phyloP scores from a whole-genome alignment of 1,140 invertebrate species.

The Macrobrachium rosenbergii region DNA sequence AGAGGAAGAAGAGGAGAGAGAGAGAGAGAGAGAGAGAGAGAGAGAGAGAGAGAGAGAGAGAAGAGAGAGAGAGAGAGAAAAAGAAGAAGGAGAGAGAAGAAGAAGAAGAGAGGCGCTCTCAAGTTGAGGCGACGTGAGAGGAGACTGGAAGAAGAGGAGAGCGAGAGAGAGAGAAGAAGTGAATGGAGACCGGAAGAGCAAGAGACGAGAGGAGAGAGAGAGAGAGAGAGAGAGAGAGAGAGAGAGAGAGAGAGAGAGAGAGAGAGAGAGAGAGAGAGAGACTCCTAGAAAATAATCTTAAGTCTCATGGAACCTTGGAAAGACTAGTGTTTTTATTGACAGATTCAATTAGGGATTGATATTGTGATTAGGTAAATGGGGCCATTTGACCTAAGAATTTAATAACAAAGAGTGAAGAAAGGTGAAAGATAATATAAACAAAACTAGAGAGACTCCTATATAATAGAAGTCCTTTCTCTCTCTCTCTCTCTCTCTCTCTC shows the following conservation, averaged over 20 bases:
- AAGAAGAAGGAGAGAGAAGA: not conserved
- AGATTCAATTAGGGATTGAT: too few relatives aligned
- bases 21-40: constrained; percentile 19
- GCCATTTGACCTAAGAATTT: too few relatives aligned
- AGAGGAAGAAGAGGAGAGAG: constrained; percentile 5
- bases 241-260: not conserved
- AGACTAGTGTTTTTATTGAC: too few relatives aligned
- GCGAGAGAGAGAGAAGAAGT: too few relatives aligned
- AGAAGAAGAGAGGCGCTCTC: constrained; percentile 3
- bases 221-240: not conserved
- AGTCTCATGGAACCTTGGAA: not conserved
- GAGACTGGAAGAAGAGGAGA: not conserved
- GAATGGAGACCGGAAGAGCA: too few relatives aligned
- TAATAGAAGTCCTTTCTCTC: too few relatives aligned
- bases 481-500: too few relatives aligned
- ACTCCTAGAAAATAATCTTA: not conserved
- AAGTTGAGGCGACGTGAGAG: not conserved
- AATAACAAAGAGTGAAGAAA: too few relatives aligned
- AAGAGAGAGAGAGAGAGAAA: not conserved
- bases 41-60: not conserved
- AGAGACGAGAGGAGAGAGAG: not conserved
- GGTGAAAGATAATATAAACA: too few relatives aligned
- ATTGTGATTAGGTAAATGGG: too few relatives aligned
- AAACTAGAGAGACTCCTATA: too few relatives aligned
- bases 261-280: not conserved